phyloP scores from a whole-genome alignment of 2,113 vertebrate genomes.

The Phasianus colchicus region DNA sequence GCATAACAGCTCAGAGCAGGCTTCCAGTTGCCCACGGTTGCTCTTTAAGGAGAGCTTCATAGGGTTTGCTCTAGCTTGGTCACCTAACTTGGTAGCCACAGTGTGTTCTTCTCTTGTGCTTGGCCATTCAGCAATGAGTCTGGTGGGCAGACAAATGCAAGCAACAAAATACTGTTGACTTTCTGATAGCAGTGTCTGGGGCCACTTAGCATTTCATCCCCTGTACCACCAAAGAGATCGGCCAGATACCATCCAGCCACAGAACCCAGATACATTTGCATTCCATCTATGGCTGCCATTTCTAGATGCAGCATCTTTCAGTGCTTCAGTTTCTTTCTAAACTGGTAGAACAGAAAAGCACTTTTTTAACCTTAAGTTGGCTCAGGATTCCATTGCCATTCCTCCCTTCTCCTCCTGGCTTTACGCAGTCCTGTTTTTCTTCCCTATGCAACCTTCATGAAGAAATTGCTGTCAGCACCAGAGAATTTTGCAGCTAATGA shows the following conservation, averaged over 20 bases:
- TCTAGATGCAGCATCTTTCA: neutral
- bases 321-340: neutral
- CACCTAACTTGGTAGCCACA: neutral
- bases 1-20: neutral
- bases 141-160: neutral
- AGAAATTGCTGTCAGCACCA: neutral
- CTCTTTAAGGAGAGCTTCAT: neutral
- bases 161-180: neutral
- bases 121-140: neutral
- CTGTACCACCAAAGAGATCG: neutral
- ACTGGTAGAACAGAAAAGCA: neutral
- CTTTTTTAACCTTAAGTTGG: rapidly evolving
- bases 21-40: rapidly evolving
- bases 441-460: rapidly evolving
- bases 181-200: neutral
- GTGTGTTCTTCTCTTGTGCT: neutral
- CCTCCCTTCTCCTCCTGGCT: neutral
- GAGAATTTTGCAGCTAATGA: neutral
- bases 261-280: neutral
- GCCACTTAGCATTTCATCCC: neutral
- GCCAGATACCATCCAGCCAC: neutral
- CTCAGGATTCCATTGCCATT: neutral
- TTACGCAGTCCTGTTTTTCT: neutral
- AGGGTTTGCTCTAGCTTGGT: rapidly evolving
- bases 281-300: neutral